Base-by-base conservation (phyloP, 2,797 vertebrate genomes). In the Macropodus opercularis region DNA sequence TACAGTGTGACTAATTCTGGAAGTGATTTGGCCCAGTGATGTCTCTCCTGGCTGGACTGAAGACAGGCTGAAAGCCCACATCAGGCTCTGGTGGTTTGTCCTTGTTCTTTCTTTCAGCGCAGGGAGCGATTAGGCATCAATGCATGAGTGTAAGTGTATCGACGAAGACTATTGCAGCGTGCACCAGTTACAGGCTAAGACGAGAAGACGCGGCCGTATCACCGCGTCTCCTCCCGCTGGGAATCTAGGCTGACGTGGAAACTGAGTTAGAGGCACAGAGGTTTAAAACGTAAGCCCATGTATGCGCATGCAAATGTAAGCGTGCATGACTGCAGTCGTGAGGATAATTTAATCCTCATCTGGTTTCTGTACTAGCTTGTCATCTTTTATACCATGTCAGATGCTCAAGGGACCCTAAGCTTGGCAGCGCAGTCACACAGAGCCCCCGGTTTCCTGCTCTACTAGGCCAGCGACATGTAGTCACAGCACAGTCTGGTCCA, bases 361-460 rank as follows among this genome's bases (percentile, higher is more conserved):
- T 91, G 86, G 77, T 87, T 91, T 80, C 49, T 84, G 58, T 75
- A 72, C 47, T 47, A 54, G 51, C 73, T 71, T 83, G 75, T 85
- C 77, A 80, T 87, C 57, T 75, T 63, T 77, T 46, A 81, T 83
- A 47, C 60, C 31, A 47, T 36, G 53, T 42, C 34, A 76, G 41
- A 67, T 51, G 14, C 55, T 62, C 29, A 53, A 78, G 43, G 49
- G 58, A 79, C 69, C 56, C 74, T 31, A 43, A 77, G 49, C 62
- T 64, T 5, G 17, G 31, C 27, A 44, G 26, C 19, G 14, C 38
- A 54, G 18, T 17, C 9, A 18, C 11, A 21, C 39, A 0, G 7
- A 71, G 35, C 35, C 40, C 18, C n/a, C 14, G 12, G 67, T 55
- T 62, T 40, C 53, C 36, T 72, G 39, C 53, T 54, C 17, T 24